Evolutionary conservation across 2,888 invertebrate genomes (phyloP).

Genomic region (Timema podura): DNA sequence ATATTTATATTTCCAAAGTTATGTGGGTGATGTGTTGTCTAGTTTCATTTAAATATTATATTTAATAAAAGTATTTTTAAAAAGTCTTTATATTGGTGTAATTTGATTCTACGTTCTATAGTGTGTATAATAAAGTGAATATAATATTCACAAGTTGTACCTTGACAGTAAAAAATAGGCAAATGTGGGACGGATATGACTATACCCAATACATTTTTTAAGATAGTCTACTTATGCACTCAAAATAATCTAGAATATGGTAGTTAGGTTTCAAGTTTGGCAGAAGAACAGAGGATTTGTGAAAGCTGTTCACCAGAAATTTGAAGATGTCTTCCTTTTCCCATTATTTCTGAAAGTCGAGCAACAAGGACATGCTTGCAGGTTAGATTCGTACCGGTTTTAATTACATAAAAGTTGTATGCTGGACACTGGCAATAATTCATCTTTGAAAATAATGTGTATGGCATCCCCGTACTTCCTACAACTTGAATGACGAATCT

Average conservation of each 20-base stretch:
- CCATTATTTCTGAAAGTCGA: conserved; percentile 25
- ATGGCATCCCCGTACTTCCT: conserved; percentile 29
- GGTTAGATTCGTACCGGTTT: conserved; percentile 23
- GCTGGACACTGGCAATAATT: conserved; percentile 31
- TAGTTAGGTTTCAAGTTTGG: conserved; percentile 14
- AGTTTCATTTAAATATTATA: no score
- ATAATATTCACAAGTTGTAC: no score
- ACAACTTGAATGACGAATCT: conserved; percentile 27
- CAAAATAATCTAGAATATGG: not conserved
- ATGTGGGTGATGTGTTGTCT: no score
- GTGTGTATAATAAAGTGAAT: no score
- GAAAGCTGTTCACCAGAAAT: conserved; percentile 21
- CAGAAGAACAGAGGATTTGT: conserved; percentile 20
- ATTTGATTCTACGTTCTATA: no score
- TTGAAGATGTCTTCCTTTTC: conserved; percentile 19
- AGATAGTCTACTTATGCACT: not conserved
- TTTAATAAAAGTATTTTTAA: no score
- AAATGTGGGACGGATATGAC: no score
- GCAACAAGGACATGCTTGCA: conserved; percentile 31
- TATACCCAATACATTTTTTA: no score
- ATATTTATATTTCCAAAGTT: no score
- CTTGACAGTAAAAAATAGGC: no score
- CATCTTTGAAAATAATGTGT: conserved; percentile 29
- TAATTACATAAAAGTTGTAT: conserved; percentile 28
- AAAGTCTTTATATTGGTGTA: no score